These are phyloP conservation scores for Plotosus lineatus DNA, from an alignment of 2,113 vertebrate genomes.

Conservation along the genomic window DNA sequence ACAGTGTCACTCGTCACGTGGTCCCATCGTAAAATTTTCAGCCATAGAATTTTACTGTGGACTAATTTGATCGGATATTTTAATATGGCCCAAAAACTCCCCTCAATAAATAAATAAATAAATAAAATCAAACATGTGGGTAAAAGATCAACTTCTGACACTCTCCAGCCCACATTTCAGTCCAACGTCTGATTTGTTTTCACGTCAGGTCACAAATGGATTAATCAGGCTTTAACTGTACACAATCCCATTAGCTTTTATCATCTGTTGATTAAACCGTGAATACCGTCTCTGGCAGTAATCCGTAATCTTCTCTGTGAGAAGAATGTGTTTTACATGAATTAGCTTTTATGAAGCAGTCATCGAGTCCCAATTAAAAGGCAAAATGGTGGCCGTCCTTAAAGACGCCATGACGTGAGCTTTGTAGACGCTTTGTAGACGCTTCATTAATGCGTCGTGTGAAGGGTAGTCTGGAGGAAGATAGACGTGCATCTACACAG, in stretches of 20 bases:
- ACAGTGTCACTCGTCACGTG: not conserved
- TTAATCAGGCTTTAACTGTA: conserved; percentile 51
- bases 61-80: conserved; percentile 1
- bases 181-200: conserved; percentile 23
- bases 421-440: conserved; percentile 13
- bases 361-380: conserved; percentile 24
- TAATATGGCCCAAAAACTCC: not conserved
- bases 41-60: not conserved
- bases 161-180: conserved; percentile 10
- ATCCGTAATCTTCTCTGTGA: conserved; percentile 53
- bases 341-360: conserved; percentile 2
- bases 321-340: conserved; percentile 20
- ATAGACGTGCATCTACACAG: not conserved
- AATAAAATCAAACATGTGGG: too few species aligned
- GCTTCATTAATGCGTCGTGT: conserved; percentile 24
- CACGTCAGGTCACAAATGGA: conserved; percentile 45
- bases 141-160: not conserved
- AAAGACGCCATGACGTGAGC: not conserved
- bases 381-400: not conserved
- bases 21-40: not conserved
- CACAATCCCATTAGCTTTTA: conserved; percentile 63
- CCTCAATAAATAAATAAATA: not conserved
- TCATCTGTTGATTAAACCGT: conserved; percentile 61
- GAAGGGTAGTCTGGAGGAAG: not conserved
- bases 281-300: conserved; percentile 59